Conservation (phyloP, 2,888 invertebrate species). For the Agrotis puta region DNA sequence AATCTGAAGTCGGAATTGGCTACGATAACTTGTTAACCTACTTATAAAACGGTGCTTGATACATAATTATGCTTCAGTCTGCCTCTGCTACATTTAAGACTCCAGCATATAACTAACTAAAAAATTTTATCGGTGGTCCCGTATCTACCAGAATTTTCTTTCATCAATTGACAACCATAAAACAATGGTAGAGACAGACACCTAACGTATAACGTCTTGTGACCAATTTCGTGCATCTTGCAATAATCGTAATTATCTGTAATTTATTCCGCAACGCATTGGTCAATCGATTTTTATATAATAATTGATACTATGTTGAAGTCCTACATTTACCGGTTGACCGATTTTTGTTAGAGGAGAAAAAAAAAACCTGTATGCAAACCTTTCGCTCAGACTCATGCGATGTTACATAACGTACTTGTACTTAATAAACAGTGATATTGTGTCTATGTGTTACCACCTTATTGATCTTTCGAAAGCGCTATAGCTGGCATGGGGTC, state of each 20-base stretch:
- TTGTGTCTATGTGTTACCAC: neutral
- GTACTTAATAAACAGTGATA: neutral
- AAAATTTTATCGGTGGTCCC: no score
- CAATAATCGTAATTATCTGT: slow-evolving; percentile 58
- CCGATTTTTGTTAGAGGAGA: slow-evolving; percentile 30
- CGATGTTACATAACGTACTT: slow-evolving; percentile 35
- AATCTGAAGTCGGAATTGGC: neutral
- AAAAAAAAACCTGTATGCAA: slow-evolving; percentile 14
- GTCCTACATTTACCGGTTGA: slow-evolving; percentile 53
- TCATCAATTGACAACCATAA: slow-evolving; percentile 30
- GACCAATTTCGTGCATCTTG: slow-evolving; percentile 52
- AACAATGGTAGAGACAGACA: slow-evolving; percentile 10
- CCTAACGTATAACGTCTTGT: slow-evolving; percentile 38
- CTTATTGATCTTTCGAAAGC: neutral
- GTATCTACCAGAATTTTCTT: neutral
- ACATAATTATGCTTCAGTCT: no score
- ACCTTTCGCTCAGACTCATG: slow-evolving; percentile 39
- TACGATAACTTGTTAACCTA: no score
- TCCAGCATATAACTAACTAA: no score
- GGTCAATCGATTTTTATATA: slow-evolving; percentile 57
- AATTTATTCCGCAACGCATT: slow-evolving; percentile 49
- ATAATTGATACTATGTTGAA: slow-evolving; percentile 40
- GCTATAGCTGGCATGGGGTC: no score
- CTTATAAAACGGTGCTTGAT: no score
- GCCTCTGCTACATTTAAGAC: no score